Percentiles rank a stretch among this genome's conserved stretches.
Conservation (phyloP, 1,140 invertebrate species). For the Calliopsis andreniformis region DNA sequence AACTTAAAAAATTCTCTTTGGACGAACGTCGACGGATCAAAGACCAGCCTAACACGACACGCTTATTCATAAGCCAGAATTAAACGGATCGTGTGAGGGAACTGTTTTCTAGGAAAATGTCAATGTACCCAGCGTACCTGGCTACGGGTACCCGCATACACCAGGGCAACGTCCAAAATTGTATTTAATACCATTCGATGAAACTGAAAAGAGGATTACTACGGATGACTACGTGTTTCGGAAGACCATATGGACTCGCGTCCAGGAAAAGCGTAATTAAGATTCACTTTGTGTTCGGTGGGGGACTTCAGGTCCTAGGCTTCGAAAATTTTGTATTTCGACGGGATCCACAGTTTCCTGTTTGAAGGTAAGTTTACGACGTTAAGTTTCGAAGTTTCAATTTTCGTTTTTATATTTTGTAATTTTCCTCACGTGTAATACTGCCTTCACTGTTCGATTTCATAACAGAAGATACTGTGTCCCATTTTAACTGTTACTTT, state of each 20-base stretch:
- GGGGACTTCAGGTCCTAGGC: neutral
- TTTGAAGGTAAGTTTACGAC: neutral
- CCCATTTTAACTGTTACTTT: no score
- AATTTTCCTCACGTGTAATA: neutral
- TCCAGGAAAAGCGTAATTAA: slow-evolving; percentile 39
- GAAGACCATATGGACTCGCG: neutral
- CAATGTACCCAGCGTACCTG: slow-evolving; percentile 40
- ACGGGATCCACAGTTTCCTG: slow-evolving; percentile 6
- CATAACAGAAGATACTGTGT: no score
- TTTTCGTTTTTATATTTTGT: neutral
- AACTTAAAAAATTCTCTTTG: no score
- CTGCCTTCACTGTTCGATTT: no score
- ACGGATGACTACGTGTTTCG: neutral
- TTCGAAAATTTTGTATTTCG: slow-evolving; percentile 8
- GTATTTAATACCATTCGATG: slow-evolving; percentile 1
- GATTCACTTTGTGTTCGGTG: slow-evolving; percentile 18
- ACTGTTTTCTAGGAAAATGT: slow-evolving; percentile 46
- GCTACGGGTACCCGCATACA: slow-evolving; percentile 59
- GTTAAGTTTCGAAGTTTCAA: neutral
- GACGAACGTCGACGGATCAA: no score
- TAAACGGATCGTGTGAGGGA: neutral
- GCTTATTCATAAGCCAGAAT: neutral
- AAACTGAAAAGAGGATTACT: slow-evolving; percentile 38
- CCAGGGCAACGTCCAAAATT: slow-evolving; percentile 31
- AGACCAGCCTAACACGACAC: neutral